Conservation (phyloP, 2,113 vertebrate species). For the Shinisaurus crocodilurus region DNA sequence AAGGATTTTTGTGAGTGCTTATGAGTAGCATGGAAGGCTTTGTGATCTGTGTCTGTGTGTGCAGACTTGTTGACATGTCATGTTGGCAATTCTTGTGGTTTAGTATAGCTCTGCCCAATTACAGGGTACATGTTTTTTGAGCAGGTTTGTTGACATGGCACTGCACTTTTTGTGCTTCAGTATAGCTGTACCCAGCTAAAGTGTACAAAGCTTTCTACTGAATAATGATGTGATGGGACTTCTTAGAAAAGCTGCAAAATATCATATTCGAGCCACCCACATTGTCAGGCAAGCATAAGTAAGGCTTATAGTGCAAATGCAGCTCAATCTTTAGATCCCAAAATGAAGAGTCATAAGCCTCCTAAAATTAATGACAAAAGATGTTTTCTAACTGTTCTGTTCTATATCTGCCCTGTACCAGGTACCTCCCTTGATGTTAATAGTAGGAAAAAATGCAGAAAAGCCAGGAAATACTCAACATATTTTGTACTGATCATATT, state of each 20-base stretch:
- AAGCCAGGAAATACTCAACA: background rate
- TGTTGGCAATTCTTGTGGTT: background rate
- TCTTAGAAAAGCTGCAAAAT: background rate
- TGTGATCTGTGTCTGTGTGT: background rate
- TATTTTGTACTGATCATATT: background rate
- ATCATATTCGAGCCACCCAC: background rate
- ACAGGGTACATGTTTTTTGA: background rate
- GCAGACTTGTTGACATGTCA: background rate
- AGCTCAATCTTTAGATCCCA: background rate
- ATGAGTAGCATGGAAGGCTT: background rate
- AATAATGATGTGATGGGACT: background rate
- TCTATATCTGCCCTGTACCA: background rate
- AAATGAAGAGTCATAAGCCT: background rate
- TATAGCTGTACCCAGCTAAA: background rate
- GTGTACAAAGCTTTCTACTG: background rate
- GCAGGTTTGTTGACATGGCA: background rate
- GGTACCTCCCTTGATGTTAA: background rate
- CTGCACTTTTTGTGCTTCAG: background rate
- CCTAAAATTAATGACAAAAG: background rate
- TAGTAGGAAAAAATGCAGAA: background rate
- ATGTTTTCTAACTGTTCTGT: background rate
- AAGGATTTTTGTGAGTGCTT: background rate
- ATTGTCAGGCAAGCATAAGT: background rate
- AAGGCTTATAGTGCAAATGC: background rate
- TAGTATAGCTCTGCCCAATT: background rate